Conservation (phyloP, 2,113 vertebrate genomes). For the Nothocercus nigrocapillus region DNA sequence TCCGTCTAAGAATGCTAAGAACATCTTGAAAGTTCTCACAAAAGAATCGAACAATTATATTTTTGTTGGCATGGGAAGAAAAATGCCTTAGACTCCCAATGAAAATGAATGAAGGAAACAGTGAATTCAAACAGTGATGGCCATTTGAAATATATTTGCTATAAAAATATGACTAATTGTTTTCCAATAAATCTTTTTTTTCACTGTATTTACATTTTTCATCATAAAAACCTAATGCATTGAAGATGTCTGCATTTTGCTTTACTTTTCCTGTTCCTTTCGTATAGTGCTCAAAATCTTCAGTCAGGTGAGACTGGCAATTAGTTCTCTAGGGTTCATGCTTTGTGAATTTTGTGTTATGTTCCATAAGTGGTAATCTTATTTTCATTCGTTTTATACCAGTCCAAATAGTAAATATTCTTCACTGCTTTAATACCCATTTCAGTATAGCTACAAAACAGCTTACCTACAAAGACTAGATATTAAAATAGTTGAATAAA, state of each 20-base stretch:
- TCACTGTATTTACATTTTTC: not conserved
- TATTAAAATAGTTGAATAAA: not conserved
- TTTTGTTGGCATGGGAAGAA: not conserved
- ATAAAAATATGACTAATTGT: not conserved
- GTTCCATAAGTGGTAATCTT: not conserved
- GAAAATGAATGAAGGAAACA: not conserved
- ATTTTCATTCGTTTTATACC: not conserved
- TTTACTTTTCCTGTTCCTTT: not conserved
- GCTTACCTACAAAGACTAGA: not conserved
- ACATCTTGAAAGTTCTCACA: not conserved
- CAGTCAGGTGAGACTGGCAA: not conserved
- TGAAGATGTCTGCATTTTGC: not conserved
- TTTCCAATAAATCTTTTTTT: not conserved
- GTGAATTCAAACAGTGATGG: not conserved
- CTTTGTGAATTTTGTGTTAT: not conserved
- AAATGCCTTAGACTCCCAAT: fast-evolving
- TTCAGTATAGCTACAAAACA: not conserved
- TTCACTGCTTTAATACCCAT: not conserved
- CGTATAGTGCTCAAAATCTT: not conserved
- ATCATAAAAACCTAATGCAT: not conserved
- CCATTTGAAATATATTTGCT: not conserved
- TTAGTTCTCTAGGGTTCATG: not conserved
- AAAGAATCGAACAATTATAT: not conserved
- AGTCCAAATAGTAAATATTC: not conserved
- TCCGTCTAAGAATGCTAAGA: not conserved